Conservation (phyloP, 2,113 vertebrate genomes). For the Pelecanus crispus region DNA sequence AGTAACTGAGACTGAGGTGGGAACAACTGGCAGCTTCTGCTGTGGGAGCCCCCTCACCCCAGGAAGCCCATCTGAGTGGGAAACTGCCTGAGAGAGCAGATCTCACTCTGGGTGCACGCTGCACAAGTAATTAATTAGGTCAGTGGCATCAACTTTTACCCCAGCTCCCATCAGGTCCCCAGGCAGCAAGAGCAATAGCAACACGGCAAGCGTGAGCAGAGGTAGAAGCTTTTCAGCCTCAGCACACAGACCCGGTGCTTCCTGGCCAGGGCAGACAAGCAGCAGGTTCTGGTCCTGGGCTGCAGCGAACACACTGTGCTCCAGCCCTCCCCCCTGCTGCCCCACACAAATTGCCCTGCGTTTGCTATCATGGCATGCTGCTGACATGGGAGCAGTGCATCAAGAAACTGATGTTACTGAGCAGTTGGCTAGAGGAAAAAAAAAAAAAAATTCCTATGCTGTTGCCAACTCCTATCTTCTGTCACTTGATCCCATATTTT, state of each 20-base stretch:
- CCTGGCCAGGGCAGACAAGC: not conserved
- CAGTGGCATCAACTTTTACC: not conserved
- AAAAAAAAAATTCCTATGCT: not conserved
- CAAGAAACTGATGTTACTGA: not conserved
- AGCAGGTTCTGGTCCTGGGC: not conserved
- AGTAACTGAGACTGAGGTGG: not conserved
- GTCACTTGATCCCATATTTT: not conserved
- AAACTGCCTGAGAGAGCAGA: not conserved
- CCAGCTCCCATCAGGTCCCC: not conserved
- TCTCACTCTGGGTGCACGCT: accelerated
- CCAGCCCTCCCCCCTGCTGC: not conserved
- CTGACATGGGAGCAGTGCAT: accelerated
- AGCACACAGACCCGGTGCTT: not conserved
- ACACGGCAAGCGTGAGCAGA: accelerated
- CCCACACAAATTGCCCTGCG: accelerated
- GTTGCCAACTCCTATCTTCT: not conserved
- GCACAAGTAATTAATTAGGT: accelerated
- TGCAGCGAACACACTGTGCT: not conserved
- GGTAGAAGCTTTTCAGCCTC: not conserved
- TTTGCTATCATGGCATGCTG: not conserved
- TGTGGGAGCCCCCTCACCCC: accelerated
- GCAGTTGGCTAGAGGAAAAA: not conserved
- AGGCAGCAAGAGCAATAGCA: not conserved
- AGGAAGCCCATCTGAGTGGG: not conserved
- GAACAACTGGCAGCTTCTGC: not conserved